Conservation (phyloP, 2,888 invertebrate genomes). For the Gisinianus flammeolus region DNA sequence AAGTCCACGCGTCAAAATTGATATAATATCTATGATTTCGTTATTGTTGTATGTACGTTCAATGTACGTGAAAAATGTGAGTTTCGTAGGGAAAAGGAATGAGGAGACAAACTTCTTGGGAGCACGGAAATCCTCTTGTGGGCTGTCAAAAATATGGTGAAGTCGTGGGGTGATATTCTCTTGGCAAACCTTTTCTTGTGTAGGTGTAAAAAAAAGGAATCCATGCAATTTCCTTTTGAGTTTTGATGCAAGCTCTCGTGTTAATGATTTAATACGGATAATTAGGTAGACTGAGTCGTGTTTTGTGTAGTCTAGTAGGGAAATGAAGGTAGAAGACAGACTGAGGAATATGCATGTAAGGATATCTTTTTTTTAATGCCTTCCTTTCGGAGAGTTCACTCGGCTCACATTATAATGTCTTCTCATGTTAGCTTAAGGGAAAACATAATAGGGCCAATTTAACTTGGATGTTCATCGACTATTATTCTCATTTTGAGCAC, state of each 20-base stretch:
- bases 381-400: neutral
- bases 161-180: too few species aligned
- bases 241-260: neutral
- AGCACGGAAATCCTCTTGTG: too few species aligned
- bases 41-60: too few species aligned
- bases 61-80: too few species aligned
- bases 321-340: neutral
- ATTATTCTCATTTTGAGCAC: neutral
- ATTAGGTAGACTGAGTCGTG: too few species aligned
- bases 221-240: too few species aligned
- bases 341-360: neutral
- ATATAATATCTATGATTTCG: too few species aligned
- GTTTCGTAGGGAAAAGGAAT: too few species aligned
- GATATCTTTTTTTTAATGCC: neutral
- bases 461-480: neutral
- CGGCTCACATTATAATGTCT: neutral
- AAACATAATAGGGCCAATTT: neutral
- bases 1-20: too few species aligned
- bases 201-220: neutral
- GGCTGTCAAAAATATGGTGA: too few species aligned
- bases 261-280: constrained; percentile 11
- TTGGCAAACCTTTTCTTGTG: neutral
- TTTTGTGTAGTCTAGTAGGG: too few species aligned
- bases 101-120: too few species aligned
- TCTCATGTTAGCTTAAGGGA: neutral